Conservation (phyloP, 1,140 invertebrate genomes). For the Dendrolimus kikuchii region DNA sequence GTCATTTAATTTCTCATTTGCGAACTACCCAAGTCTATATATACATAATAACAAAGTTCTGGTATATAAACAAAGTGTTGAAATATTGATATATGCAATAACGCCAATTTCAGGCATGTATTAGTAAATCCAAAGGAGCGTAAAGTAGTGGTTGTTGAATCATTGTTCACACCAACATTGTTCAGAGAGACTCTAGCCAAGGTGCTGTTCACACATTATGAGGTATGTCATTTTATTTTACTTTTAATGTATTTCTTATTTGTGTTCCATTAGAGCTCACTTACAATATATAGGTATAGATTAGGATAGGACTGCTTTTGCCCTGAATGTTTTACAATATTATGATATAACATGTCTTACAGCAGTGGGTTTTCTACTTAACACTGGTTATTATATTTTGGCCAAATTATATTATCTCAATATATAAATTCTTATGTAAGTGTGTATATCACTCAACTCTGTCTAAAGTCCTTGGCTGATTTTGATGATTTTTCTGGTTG, state of each 20-base stretch:
- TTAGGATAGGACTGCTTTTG: slow-evolving; percentile 6
- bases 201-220: slow-evolving; percentile 94
- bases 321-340: background rate
- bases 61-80: too few relatives aligned
- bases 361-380: too few relatives aligned
- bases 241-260: too few relatives aligned
- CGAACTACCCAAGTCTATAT: too few relatives aligned
- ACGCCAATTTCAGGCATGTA: slow-evolving; percentile 77
- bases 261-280: too few relatives aligned
- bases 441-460: background rate
- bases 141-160: slow-evolving; percentile 92
- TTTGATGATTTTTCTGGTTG: too few relatives aligned
- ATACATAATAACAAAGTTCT: too few relatives aligned
- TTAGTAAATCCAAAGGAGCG: slow-evolving; percentile 94
- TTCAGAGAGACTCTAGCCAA: slow-evolving; percentile 91
- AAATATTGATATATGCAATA: background rate
- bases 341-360: too few relatives aligned
- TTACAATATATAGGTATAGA: too few relatives aligned
- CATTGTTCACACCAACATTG: slow-evolving; percentile 84
- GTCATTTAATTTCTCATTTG: too few relatives aligned
- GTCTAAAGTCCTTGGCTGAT: too few relatives aligned
- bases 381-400: slow-evolving; percentile 6
- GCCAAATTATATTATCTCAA: background rate
- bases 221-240: slow-evolving; percentile 75
- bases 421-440: background rate